A percentile compares a stretch with the other conserved stretches of the same genome.
Evolutionary conservation across 1,140 invertebrate genomes (phyloP).

Genomic region (Stratiolaelaps scimitus): DNA sequence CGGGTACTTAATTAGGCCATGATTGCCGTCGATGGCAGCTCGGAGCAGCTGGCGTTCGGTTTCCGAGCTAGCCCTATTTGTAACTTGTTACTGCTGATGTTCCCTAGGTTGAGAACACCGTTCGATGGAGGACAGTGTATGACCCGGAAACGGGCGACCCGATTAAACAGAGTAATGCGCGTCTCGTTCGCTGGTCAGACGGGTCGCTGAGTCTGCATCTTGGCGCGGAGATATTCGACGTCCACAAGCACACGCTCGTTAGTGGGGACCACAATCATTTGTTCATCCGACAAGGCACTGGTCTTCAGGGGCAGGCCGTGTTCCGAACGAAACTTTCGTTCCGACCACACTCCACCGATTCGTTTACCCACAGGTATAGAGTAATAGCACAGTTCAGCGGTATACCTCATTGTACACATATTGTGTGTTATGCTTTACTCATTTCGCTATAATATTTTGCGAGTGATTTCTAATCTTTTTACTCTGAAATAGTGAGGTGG

Average conservation of each 20-base stretch:
- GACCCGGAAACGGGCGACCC: slow-evolving; percentile 65
- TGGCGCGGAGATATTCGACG: slow-evolving; percentile 93
- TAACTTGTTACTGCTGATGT: too few species aligned
- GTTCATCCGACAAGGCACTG: slow-evolving; percentile 91
- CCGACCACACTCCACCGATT: slow-evolving; percentile 89
- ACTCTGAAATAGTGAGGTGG: too few species aligned
- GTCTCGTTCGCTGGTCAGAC: slow-evolving; percentile 93
- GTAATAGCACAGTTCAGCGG: too few species aligned
- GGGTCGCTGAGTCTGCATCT: slow-evolving; percentile 91
- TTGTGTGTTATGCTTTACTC: too few species aligned
- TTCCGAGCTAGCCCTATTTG: too few species aligned
- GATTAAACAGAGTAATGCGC: slow-evolving; percentile 82
- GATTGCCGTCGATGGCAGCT: not conserved
- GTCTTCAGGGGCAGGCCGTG: slow-evolving; percentile 90
- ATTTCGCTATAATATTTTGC: too few species aligned
- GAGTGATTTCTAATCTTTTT: too few species aligned
- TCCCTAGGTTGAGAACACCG: slow-evolving; percentile 77
- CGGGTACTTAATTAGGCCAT: not conserved
- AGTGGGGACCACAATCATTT: slow-evolving; percentile 85
- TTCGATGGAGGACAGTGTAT: slow-evolving; percentile 79
- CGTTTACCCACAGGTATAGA: slow-evolving; percentile 66
- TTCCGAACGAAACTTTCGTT: slow-evolving; percentile 93
- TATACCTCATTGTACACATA: too few species aligned
- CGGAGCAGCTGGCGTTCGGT: too few species aligned
- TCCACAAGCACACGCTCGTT: slow-evolving; percentile 77